phyloP scores from a whole-genome alignment of 2,888 invertebrate species.

The Physocephala rufipes region DNA sequence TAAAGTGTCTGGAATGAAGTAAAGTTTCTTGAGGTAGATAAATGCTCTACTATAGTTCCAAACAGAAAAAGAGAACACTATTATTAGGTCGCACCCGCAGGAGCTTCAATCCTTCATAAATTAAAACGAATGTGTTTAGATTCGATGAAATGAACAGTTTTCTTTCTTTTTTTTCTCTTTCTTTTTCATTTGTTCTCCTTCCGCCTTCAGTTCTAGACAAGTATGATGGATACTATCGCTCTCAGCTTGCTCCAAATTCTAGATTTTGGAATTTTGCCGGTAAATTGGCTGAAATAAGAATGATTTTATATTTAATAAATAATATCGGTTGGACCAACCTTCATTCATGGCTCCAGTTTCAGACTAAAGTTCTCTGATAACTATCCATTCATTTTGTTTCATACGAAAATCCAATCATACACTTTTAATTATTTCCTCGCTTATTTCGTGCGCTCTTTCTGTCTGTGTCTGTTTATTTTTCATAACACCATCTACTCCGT shows the following conservation, averaged over 20 bases:
- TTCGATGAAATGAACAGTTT: conserved; percentile 45
- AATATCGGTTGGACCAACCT: conserved; percentile 1
- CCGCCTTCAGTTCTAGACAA: conserved; percentile 63
- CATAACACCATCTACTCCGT: not conserved
- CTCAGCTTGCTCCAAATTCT: conserved; percentile 66
- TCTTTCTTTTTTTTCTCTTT: conserved; percentile 45
- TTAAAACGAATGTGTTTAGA: not conserved
- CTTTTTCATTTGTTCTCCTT: conserved; percentile 39
- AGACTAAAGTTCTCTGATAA: not conserved
- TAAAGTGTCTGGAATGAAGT: too few species aligned
- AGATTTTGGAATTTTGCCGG: conserved; percentile 66
- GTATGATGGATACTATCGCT: conserved; percentile 66
- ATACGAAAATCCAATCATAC: not conserved
- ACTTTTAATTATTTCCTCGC: not conserved
- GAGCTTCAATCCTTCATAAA: not conserved
- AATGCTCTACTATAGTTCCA: too few species aligned
- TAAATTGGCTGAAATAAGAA: conserved; percentile 59
- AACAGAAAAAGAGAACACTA: too few species aligned
- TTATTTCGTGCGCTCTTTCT: conserved; percentile 18
- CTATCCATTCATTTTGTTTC: conserved; percentile 6
- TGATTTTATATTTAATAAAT: conserved; percentile 12
- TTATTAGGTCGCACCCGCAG: not conserved
- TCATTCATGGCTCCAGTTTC: conserved; percentile 8
- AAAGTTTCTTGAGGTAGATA: too few species aligned
- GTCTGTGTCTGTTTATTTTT: too few species aligned